Conservation (phyloP, 2,113 vertebrate genomes). For the Pomatorhinus ruficollis region DNA sequence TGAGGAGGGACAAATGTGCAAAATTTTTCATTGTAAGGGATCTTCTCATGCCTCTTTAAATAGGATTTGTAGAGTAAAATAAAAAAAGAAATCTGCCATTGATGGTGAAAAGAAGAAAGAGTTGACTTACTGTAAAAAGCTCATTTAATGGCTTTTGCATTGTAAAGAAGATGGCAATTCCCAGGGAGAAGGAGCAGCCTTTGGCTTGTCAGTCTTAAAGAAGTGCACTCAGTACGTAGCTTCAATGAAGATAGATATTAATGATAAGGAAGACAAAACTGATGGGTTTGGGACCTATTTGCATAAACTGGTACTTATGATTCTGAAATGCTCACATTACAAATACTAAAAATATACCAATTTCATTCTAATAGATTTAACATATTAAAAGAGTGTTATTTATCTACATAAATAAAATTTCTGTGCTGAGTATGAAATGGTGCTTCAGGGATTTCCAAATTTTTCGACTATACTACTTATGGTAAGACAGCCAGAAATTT, state of each 20-base stretch:
- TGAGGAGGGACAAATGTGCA: background rate
- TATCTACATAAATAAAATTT: constrained; percentile 41
- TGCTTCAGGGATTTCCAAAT: constrained; percentile 10
- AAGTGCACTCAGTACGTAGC: background rate
- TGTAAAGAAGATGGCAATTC: constrained; percentile 46
- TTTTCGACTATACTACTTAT: background rate
- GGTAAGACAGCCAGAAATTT: background rate
- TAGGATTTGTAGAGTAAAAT: background rate
- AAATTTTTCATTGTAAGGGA: background rate
- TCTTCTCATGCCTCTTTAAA: background rate
- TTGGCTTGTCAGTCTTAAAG: constrained; percentile 42
- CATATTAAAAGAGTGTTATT: background rate
- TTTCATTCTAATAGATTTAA: constrained; percentile 20
- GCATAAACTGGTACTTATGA: constrained; percentile 27
- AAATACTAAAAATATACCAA: background rate
- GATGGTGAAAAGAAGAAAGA: background rate
- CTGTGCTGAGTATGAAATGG: background rate
- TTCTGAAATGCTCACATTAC: constrained; percentile 21
- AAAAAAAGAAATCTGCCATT: background rate
- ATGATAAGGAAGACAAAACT: constrained; percentile 45
- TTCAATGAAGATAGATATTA: constrained; percentile 50
- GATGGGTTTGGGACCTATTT: constrained; percentile 53
- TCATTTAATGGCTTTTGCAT: constrained; percentile 44
- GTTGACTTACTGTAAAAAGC: background rate
- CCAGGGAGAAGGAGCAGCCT: constrained; percentile 22